Evolutionary conservation across 2,797 vertebrate genomes (phyloP).

Genomic region (Melanotaenia parkinsoni): DNA sequence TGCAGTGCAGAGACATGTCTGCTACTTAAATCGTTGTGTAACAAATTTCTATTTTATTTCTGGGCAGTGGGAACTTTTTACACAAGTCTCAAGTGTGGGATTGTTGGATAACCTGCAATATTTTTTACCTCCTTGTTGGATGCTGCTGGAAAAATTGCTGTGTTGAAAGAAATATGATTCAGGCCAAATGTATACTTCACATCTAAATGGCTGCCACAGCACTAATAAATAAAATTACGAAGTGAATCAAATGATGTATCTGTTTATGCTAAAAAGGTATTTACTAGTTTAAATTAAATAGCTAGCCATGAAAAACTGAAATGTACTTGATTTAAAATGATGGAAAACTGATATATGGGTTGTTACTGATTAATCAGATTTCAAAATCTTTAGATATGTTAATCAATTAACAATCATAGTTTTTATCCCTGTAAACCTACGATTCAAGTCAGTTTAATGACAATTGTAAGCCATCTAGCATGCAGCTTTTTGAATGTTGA

Average conservation of each 20-base stretch:
- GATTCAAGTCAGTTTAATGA: background rate
- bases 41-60: constrained; percentile 4
- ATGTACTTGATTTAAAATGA: background rate
- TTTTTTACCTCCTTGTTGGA: background rate
- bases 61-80: constrained; percentile 1
- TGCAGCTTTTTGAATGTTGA: background rate
- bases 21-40: constrained; percentile 8
- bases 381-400: background rate
- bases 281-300: background rate
- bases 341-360: background rate
- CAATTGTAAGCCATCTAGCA: background rate
- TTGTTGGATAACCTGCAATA: constrained; percentile 6
- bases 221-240: background rate
- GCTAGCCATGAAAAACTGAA: background rate
- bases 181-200: background rate
- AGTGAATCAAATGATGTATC: background rate
- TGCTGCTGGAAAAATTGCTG: background rate
- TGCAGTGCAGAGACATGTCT: constrained; percentile 20
- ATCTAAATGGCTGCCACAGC: background rate
- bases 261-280: background rate
- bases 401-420: background rate
- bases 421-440: background rate
- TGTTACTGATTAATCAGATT: background rate
- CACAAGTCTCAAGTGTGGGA: background rate
- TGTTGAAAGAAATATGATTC: background rate